A percentile compares a stretch with the other conserved stretches of the same genome.
Evolutionary conservation across 1,140 invertebrate species (phyloP).

Genomic region (Drosophila kurseongensis): DNA sequence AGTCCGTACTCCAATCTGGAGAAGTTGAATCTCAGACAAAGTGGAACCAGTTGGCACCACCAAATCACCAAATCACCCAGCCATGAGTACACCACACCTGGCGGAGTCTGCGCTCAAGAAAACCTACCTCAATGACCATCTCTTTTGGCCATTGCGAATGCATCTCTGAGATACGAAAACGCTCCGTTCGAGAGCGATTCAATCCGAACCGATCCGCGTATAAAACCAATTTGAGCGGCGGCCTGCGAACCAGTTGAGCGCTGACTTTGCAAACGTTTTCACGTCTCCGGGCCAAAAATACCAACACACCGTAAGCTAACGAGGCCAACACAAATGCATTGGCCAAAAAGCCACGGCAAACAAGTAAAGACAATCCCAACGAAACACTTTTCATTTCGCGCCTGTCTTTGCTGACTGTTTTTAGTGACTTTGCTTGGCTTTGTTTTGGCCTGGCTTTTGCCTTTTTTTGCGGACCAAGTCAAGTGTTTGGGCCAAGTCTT

Average conservation of each 20-base stretch:
- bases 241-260: slow-evolving; percentile 77
- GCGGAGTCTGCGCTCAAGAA: slow-evolving; percentile 25
- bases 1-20: slow-evolving; percentile 10
- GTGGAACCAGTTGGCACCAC: slow-evolving; percentile 60
- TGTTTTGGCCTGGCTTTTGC: slow-evolving; percentile 39
- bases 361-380: slow-evolving; percentile 17
- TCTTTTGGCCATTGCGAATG: slow-evolving; percentile 40
- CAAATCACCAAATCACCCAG: slow-evolving; percentile 8
- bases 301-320: slow-evolving; percentile 24
- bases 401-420: slow-evolving; percentile 32
- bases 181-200: slow-evolving; percentile 31
- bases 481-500: slow-evolving; percentile 60
- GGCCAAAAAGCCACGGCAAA: slow-evolving; percentile 56
- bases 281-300: slow-evolving; percentile 36
- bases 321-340: slow-evolving; percentile 69
- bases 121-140: slow-evolving; percentile 70
- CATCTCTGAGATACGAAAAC: slow-evolving; percentile 29
- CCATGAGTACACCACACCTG: slow-evolving; percentile 25
- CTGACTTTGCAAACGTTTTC: slow-evolving; percentile 75
- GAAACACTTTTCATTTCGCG: slow-evolving; percentile 59
- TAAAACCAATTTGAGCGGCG: slow-evolving; percentile 77
- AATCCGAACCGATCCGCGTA: slow-evolving; percentile 44
- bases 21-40: slow-evolving; percentile 1
- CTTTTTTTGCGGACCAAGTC: slow-evolving; percentile 27
- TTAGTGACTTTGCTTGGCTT: slow-evolving; percentile 43